Evolutionary conservation across 2,888 invertebrate genomes (phyloP).

Genomic region (Iphiclides podalirius): DNA sequence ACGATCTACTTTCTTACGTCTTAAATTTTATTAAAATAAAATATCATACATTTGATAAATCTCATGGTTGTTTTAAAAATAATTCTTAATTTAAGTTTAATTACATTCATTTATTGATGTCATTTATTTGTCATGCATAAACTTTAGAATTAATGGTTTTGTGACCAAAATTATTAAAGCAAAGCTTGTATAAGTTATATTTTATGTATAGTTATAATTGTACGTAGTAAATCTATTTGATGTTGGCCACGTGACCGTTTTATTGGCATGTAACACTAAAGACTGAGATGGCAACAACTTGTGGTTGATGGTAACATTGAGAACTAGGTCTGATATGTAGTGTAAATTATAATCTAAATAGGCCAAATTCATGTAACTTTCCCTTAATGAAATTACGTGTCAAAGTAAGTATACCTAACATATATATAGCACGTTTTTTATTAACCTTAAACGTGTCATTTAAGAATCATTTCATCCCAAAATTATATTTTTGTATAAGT

Average conservation of each 20-base stretch:
- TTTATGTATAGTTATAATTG: constrained; percentile 8
- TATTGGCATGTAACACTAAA: constrained; percentile 44
- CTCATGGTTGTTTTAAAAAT: constrained; percentile 14
- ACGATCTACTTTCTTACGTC: constrained; percentile 12
- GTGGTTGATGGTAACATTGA: constrained; percentile 57
- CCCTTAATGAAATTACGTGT: constrained; percentile 42
- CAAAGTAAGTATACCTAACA: constrained; percentile 48
- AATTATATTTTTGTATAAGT: constrained; percentile 76
- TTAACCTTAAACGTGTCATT: constrained; percentile 37
- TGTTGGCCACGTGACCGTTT: constrained; percentile 27
- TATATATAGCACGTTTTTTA: constrained; percentile 45
- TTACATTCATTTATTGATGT: background rate
- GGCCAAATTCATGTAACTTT: constrained; percentile 39
- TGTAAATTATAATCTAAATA: constrained; percentile 40
- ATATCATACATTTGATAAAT: constrained; percentile 1
- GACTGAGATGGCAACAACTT: constrained; percentile 75
- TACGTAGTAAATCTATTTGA: constrained; percentile 14
- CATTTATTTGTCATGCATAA: background rate
- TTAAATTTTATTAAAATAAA: constrained; percentile 11
- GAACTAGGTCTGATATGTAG: constrained; percentile 57
- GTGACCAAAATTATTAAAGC: constrained; percentile 8
- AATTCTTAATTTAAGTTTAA: constrained; percentile 16
- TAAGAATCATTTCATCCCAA: constrained; percentile 45
- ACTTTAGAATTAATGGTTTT: constrained; percentile 1
- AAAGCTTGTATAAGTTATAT: constrained; percentile 10